A percentile compares a stretch with the other conserved stretches of the same genome.
phyloP scores from a whole-genome alignment of 2,888 invertebrate species.

The Monopis laevigella region DNA sequence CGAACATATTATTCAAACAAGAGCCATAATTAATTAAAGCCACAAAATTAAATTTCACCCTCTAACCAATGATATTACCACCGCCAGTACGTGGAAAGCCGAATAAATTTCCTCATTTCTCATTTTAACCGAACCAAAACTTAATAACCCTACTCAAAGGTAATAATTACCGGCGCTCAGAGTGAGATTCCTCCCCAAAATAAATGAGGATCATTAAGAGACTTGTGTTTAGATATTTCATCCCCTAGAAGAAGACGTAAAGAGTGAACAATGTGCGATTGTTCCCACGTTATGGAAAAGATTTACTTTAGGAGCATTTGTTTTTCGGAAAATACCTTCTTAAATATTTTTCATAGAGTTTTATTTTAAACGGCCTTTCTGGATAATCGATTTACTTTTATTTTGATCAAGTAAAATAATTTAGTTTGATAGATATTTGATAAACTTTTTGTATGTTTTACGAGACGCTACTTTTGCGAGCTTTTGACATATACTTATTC shows the following conservation, averaged over 20 bases:
- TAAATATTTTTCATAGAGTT: too few species aligned
- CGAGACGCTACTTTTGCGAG: too few species aligned
- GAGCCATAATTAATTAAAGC: background rate
- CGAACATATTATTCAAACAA: too few species aligned
- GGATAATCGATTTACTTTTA: too few species aligned
- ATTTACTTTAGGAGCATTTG: conserved; percentile 19
- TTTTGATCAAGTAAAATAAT: too few species aligned
- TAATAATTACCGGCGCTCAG: conserved; percentile 61
- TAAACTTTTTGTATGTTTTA: too few species aligned
- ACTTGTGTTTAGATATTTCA: conserved; percentile 63
- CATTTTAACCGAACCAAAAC: conserved; percentile 63
- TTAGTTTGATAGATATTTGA: too few species aligned
- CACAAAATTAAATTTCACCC: conserved; percentile 56
- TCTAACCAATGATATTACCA: conserved; percentile 44
- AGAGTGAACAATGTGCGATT: conserved; percentile 31
- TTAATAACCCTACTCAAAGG: conserved; percentile 63
- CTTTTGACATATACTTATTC: too few species aligned
- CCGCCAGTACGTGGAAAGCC: conserved; percentile 27
- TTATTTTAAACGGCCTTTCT: too few species aligned
- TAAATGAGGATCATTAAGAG: conserved; percentile 64
- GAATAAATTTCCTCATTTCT: conserved; percentile 61
- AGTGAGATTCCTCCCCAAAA: conserved; percentile 53
- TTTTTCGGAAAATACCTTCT: too few species aligned
- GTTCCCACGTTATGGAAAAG: conserved; percentile 54
- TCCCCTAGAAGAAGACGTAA: conserved; percentile 61